phyloP scores from a whole-genome alignment of 2,888 invertebrate species.

The Ditula angustiorana region DNA sequence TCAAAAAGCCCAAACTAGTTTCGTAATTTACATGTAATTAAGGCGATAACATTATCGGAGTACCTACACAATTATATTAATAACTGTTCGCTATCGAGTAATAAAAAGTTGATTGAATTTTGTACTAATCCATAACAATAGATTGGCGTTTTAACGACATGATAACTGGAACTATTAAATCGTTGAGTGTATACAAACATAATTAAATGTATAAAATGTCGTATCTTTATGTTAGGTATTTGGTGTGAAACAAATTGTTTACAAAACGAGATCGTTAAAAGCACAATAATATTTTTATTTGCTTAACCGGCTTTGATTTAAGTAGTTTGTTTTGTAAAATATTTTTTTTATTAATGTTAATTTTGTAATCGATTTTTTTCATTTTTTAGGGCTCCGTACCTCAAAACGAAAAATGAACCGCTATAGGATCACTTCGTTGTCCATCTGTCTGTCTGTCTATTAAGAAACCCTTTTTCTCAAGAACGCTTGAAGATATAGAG shows the following conservation, averaged over 20 bases:
- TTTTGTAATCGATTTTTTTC: too few species aligned
- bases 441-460: too few species aligned
- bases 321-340: background rate
- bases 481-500: too few species aligned
- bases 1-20: constrained; percentile 38
- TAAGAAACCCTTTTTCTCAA: too few species aligned
- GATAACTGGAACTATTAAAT: constrained; percentile 6
- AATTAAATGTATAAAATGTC: background rate
- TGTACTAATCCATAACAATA: constrained; percentile 18
- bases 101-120: constrained; percentile 24
- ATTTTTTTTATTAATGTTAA: background rate
- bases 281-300: background rate
- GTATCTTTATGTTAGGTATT: background rate
- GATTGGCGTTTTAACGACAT: constrained; percentile 16
- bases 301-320: too few species aligned
- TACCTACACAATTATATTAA: constrained; percentile 6
- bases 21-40: constrained; percentile 22
- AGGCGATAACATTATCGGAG: background rate
- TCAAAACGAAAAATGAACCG: too few species aligned
- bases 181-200: background rate
- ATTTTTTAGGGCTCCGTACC: too few species aligned
- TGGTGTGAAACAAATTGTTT: background rate
- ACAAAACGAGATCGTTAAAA: background rate
- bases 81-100: constrained; percentile 4
- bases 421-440: too few species aligned